These are phyloP conservation scores for Enteromius treurensis DNA, from an alignment of 2,797 vertebrate species.

Conservation along the genomic window DNA sequence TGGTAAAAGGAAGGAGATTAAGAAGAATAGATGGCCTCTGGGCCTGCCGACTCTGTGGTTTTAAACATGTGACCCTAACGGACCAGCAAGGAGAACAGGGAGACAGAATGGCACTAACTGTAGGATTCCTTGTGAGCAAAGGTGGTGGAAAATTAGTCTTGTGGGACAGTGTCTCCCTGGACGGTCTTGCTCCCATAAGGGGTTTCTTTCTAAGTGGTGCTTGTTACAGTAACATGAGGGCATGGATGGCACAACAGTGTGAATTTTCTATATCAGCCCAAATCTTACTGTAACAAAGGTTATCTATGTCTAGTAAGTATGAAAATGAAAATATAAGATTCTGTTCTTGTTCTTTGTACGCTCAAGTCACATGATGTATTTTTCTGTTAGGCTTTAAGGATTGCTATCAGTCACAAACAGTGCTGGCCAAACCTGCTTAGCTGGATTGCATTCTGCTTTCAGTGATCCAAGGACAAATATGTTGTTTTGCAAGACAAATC, in stretches of 20 bases:
- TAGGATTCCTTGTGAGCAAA: neutral
- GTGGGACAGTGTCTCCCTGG: neutral
- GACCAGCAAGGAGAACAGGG: neutral
- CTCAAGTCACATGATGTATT: neutral
- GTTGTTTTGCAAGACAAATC: constrained; percentile 18
- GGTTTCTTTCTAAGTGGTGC: neutral
- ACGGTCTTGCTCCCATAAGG: neutral
- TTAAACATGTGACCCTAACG: neutral
- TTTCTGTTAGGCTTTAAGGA: neutral
- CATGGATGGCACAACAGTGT: neutral
- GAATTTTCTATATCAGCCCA: constrained; percentile 29
- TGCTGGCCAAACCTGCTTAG: constrained; percentile 6
- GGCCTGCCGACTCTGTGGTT: neutral
- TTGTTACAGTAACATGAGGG: neutral
- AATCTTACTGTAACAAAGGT: neutral
- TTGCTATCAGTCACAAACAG: neutral
- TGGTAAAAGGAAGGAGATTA: neutral
- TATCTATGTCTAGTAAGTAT: neutral
- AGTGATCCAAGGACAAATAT: neutral
- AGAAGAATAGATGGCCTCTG: neutral
- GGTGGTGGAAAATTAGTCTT: neutral
- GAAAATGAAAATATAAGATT: neutral
- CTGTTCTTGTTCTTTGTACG: neutral
- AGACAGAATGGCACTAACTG: neutral
- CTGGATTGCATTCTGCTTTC: constrained; percentile 11